phyloP scores from a whole-genome alignment of 2,888 invertebrate species.

The Eupithecia pulchellata region DNA sequence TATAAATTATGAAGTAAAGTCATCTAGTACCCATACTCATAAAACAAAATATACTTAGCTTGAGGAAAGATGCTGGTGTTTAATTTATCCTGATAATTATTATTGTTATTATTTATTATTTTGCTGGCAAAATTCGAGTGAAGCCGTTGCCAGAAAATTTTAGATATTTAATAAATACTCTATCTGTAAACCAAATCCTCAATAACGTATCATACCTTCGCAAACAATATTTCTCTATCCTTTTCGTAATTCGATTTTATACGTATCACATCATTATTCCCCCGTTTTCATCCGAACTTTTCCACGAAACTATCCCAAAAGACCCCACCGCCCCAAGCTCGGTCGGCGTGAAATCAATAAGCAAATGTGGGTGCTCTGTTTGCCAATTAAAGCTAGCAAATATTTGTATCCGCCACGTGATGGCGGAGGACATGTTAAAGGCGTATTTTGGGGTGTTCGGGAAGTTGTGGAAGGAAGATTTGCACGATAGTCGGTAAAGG shows the following conservation, averaged over 20 bases:
- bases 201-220: neutral
- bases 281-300: neutral
- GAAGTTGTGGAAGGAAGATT: neutral
- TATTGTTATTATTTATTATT: no score
- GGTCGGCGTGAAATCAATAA: constrained; percentile 29
- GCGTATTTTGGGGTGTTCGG: neutral
- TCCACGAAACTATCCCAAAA: constrained; percentile 4
- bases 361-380: constrained; percentile 49
- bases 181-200: neutral
- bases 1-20: no score
- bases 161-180: neutral
- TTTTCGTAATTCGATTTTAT: neutral
- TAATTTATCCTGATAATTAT: no score
- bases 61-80: no score
- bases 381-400: constrained; percentile 52
- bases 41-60: no score
- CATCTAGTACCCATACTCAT: no score
- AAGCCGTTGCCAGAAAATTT: no score
- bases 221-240: neutral
- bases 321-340: neutral
- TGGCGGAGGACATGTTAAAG: constrained; percentile 6
- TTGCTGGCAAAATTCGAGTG: no score
- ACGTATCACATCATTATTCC: neutral
- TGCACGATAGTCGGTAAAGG: neutral
- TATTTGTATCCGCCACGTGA: constrained; percentile 32